Evolutionary conservation across 2,888 invertebrate genomes (phyloP).

Genomic region (Cylindroiulus punctatus): DNA sequence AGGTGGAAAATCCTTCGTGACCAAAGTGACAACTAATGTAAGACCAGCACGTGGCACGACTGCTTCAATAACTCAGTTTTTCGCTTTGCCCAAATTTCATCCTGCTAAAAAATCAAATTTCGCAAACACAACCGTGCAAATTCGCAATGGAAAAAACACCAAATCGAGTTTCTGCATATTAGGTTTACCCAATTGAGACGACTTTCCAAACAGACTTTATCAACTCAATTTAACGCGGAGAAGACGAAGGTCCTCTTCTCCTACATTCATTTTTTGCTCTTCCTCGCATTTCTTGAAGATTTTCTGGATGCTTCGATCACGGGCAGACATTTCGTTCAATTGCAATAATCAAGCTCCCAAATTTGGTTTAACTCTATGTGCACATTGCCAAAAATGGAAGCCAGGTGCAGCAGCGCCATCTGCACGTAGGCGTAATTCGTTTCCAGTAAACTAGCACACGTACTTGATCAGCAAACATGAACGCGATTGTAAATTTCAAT

Average conservation of each 20-base stretch:
- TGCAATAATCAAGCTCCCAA: background rate
- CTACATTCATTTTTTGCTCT: background rate
- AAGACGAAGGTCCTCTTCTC: background rate
- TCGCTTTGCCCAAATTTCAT: background rate
- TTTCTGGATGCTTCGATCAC: background rate
- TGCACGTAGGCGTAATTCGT: background rate
- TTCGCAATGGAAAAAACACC: background rate
- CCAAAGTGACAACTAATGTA: background rate
- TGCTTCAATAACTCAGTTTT: slow-evolving; percentile 13
- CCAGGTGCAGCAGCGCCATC: slow-evolving; percentile 14
- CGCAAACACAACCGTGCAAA: background rate
- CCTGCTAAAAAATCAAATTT: slow-evolving; percentile 19
- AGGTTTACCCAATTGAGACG: slow-evolving; percentile 25
- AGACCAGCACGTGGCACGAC: background rate
- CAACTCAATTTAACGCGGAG: background rate
- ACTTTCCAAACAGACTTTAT: background rate
- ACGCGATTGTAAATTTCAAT: background rate
- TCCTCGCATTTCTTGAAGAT: background rate
- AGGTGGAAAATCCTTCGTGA: background rate
- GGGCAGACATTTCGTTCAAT: background rate
- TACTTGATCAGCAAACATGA: background rate
- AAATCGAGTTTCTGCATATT: slow-evolving; percentile 31
- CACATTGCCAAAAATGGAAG: background rate
- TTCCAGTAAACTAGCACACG: background rate
- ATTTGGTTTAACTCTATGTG: background rate